Conservation (phyloP, 2,113 vertebrate species). For the Melanerpes aurifrons region DNA sequence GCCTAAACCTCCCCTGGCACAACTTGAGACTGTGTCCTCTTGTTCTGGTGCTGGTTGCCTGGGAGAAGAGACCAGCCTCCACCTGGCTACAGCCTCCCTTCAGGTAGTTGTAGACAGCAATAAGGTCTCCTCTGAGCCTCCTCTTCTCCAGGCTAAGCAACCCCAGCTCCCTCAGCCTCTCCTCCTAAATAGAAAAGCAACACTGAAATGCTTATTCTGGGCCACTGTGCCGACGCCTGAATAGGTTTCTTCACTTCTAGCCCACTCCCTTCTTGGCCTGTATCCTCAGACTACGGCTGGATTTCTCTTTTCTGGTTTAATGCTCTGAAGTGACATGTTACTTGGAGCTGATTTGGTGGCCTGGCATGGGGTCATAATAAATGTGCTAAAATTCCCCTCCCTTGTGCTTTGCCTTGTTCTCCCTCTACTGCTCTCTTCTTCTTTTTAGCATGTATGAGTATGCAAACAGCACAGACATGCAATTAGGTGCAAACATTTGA, state of each 20-base stretch:
- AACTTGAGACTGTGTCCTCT: too few relatives aligned
- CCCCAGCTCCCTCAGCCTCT: too few relatives aligned
- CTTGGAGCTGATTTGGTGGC: neutral
- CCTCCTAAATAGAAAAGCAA: neutral
- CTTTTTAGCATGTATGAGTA: neutral
- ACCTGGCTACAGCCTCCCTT: too few relatives aligned
- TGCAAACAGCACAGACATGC: rapidly evolving
- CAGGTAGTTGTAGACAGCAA: too few relatives aligned
- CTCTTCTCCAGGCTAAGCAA: too few relatives aligned
- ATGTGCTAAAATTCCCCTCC: neutral
- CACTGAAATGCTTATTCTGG: neutral
- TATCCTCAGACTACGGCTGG: neutral
- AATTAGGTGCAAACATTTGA: neutral
- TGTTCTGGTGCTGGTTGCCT: too few relatives aligned
- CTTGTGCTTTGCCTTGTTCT: neutral
- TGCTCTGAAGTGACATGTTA: neutral
- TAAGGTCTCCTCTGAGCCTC: too few relatives aligned
- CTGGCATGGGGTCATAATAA: neutral
- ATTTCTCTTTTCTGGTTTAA: neutral
- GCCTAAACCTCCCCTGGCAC: too few relatives aligned
- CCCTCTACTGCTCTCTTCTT: neutral
- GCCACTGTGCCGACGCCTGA: rapidly evolving
- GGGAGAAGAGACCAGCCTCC: too few relatives aligned
- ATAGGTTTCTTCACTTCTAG: neutral
- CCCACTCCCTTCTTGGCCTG: neutral